Evolutionary conservation across 2,797 vertebrate species (phyloP), one percentile per base, ranked within the genome.

Genomic region (Mormyrus hasselquistii): DNA sequence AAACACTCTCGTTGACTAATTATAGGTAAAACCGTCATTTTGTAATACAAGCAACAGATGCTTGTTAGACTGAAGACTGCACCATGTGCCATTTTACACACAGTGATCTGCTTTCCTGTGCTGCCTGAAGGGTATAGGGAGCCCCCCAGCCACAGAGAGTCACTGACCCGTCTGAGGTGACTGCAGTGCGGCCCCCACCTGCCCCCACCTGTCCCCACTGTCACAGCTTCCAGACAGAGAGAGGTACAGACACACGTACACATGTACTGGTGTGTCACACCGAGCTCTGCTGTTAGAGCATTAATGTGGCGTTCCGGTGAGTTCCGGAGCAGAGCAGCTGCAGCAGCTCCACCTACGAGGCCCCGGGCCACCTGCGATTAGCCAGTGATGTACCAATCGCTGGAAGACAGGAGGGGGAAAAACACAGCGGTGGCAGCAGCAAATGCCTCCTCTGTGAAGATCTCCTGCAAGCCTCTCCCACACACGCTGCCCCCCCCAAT

Each of bases 1-100:
- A 87, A 87, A 65, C 34, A 87, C 12, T 47, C 38, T 41, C 59
- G 86, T 62, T 34, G 12, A 87, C 55, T 87, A 65, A 87, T 44
- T 65, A 65, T 47, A 84, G 44, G 44, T 84, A 50, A 84, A 57
- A 55, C 22, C 9, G 25, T 59, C 22, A 55, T 38, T 55, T 55
- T 34, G 85, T 57, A 52, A 55, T 5, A 86, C 25, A 22, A 29
- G 50, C 50, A 86, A 14, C 12, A 86, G 50, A 84, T 49, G n/a
- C 41, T 38, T 86, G 25, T 57, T 57, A 52, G 29, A 86, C 53
- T 12, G 22, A 55, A 9, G 53, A 41, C 29, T 16, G 9, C 50
- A 38, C 6, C 1, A 53, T 12, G 49, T 53, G 83, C 49, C 0
- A 0, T 44, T 79, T 79, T 34, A 12, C 62, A 69, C 62, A 69